Evolutionary conservation across 2,888 invertebrate genomes (phyloP), one percentile per base, ranked within the genome.

Genomic region (Aethes cnicana): DNA sequence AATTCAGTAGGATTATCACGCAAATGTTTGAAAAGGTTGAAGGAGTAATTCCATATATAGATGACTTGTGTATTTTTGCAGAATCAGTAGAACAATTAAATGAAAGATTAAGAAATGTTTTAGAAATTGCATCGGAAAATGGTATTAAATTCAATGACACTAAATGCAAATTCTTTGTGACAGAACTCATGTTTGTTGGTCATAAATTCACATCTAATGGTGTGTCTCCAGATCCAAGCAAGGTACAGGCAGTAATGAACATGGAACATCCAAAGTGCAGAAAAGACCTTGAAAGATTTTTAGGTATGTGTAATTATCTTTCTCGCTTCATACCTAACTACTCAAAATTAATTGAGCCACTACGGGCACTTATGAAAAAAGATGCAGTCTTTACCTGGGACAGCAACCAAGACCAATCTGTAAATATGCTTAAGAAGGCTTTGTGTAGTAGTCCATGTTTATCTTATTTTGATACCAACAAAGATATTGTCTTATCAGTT

Each of bases 261-360:
- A 53, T 57, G 57, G 47, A 53, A 28, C 11, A 17, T 9, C 57
- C 55, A 14, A 32, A 35, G 4, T 21, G 18, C 23, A 47, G 32
- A 17, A 43, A 48, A 28, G 53, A 48, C 2, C 33, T 57, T 7
- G 52, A 54, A 20, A 28, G 57, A 11, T 55, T 54, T 39, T 14
- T 57, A 8, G 56, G 56, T 11, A 55, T 57, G 55, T 42, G 47
- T 11, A 57, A 54, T 41, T 57, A 57, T 25, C 14, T 57, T 8
- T 53, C 49, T 9, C 20, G 46, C 4, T 57, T 53, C 32, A 55
- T 57, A 17, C 55, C 49, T 9, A 48, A 53, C 8, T 53, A 53
- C 17, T 55, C 57, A 7, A 35, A 53, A 4, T 35, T 47, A 4
- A 49, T 14, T 14, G 42, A 44, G 8, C 49, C 54, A 3, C 26